Evolutionary conservation across 2,888 invertebrate species (phyloP), one percentile per base, ranked within the genome.

Genomic region (Hoplodrina blanda): DNA sequence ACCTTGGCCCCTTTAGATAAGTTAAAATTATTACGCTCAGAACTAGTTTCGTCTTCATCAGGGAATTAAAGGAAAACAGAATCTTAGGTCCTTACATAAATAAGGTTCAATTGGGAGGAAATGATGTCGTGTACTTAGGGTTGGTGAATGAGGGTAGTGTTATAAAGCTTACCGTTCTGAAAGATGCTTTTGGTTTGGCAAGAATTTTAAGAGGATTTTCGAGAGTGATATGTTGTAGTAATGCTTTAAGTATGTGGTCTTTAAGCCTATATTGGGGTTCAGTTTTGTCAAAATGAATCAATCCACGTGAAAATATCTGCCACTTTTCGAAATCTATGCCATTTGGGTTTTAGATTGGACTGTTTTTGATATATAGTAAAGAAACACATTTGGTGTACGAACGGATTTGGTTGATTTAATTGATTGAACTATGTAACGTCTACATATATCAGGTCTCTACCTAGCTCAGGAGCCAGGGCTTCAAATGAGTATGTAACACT

Each of bases 21-120:
- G 44, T 70, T 62, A 13, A 77, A 70, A 73, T 80, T 52, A 80
- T 80, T 56, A 56, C 56, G 17, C 6, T n/a, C 30, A 54, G 15
- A 61, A 56, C 62, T 70, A 65, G 55, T 66, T 70, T 25, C 25
- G 52, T 64, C 57, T 63, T 68, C 63, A 68, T 66, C 55, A 56
- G 15, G 19, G 63, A 62, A 64, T 78, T 68, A 68, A 67, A 64
- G 17, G 60, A 62, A 67, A 70, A 67, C 17, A 56, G 25, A 53
- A 56, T 55, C 53, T 53, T 54, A 54, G 49, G 19, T 49, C 46
- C 56, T 62, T 53, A 61, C 57, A 61, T 68, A 78, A 78, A 72
- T 69, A 81, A 75, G 62, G 44, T 59, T 78, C 37, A 78, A 75
- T 72, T 59, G 60, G 44, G 63, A 17, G 55, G 72, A 81, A 72